Base-by-base conservation (phyloP, 2,888 invertebrate genomes). In the Ennomos erosarius region DNA sequence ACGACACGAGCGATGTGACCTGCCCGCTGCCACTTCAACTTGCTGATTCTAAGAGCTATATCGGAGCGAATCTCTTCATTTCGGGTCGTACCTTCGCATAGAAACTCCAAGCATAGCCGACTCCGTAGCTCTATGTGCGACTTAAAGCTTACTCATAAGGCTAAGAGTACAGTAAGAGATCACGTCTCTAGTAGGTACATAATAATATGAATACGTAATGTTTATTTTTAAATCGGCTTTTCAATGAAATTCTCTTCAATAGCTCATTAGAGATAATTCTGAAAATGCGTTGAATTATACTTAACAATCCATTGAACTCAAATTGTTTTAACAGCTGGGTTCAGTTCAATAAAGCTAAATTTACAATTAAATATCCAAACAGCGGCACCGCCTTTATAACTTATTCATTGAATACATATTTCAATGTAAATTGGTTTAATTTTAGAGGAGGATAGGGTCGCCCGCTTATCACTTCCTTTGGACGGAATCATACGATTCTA, bases 321-420 rank as follows among this genome's bases (percentile, higher is more conserved):
- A 40, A 49, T 55, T 36, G 47, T 43, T 48, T 36, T 49, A 42
- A 26, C 26, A 26, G 26, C 4, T 26, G 2, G 26, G 47, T 43
- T 55, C 39, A 48, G 50, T 54, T 60, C 47, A 47, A 34, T 45
- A 46, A 59, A 50, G 46, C 52, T 45, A 58, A 51, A 59, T 46
- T 52, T 37, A 55, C 55, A 55, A 57, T 60, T 54, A 48, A 51
- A 51, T 51, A 51, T 43, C 26, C 26, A 44, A 54, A 49, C 44
- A 43, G 48, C 48, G 16, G 26, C 6, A 26, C 26, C 26, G 26
- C 38, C n/a, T 10, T 44, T 54, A 53, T 49, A 45, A 45, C 53
- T 44, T 57, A 63, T 55, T 55, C 54, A 53, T 55, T 55, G 55
- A 65, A 65, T 62, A 55, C 51, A 50, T 62, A 62, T 62, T 62